Evolutionary conservation across 2,888 invertebrate species (phyloP).

Genomic region (Parnassius orleans): DNA sequence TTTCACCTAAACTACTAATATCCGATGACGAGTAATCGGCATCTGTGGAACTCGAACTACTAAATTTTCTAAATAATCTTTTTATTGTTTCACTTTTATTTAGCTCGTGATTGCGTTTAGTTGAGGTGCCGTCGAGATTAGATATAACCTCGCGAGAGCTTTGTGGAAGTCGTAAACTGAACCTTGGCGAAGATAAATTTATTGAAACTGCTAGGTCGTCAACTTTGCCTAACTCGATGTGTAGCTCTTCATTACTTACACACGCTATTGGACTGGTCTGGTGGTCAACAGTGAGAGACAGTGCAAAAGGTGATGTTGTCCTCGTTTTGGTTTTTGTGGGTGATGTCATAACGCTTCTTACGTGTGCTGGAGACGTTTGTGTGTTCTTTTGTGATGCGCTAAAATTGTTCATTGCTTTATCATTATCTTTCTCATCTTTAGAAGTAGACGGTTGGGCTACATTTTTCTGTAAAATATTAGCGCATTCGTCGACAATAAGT

Average conservation of each 20-base stretch:
- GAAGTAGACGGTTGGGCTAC: slow-evolving; percentile 65
- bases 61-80: slow-evolving; percentile 28
- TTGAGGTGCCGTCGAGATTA: slow-evolving; percentile 45
- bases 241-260: slow-evolving; percentile 44
- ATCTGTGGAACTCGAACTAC: slow-evolving; percentile 63
- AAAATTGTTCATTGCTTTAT: slow-evolving; percentile 46
- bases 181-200: slow-evolving; percentile 69
- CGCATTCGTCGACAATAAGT: slow-evolving; percentile 67
- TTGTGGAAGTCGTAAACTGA: slow-evolving; percentile 64
- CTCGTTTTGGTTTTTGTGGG: slow-evolving; percentile 67
- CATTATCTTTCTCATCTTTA: slow-evolving; percentile 41
- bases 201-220: slow-evolving; percentile 60
- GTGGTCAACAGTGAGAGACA: slow-evolving; percentile 51
- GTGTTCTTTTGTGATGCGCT: slow-evolving; percentile 63
- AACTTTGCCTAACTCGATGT: slow-evolving; percentile 41
- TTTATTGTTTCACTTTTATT: neutral
- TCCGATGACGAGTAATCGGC: slow-evolving; percentile 67
- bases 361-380: slow-evolving; percentile 71
- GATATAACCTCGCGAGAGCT: slow-evolving; percentile 59
- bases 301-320: slow-evolving; percentile 64
- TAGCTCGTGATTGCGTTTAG: slow-evolving; percentile 18
- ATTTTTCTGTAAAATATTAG: slow-evolving; percentile 62
- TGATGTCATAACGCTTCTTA: slow-evolving; percentile 72
- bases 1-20: slow-evolving; percentile 71
- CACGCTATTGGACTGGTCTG: slow-evolving; percentile 60